These are phyloP conservation scores for Hemicentrotus pulcherrimus DNA, from an alignment of 35 echinoderm and acorn worm genomes.

Conservation along the genomic window DNA sequence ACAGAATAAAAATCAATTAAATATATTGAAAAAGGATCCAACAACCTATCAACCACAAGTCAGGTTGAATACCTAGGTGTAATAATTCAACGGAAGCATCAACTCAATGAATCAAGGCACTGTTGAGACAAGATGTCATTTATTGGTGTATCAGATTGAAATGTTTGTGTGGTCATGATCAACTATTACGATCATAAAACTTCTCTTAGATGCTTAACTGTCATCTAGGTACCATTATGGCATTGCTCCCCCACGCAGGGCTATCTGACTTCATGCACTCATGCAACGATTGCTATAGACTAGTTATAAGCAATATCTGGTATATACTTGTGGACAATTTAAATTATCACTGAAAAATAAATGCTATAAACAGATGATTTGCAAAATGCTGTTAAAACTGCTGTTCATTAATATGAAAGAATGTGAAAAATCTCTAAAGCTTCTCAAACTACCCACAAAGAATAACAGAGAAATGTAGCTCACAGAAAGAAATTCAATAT, in stretches of 20 bases:
- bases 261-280: neutral
- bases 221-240: neutral
- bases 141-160: slow-evolving; percentile 19
- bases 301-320: too few relatives aligned
- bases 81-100: neutral
- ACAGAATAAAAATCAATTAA: neutral
- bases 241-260: neutral
- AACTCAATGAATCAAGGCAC: neutral
- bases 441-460: too few relatives aligned
- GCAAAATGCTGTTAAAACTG: too few relatives aligned
- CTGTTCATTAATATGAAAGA: too few relatives aligned
- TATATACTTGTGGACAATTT: too few relatives aligned
- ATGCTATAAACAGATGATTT: too few relatives aligned
- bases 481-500: too few relatives aligned
- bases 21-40: neutral
- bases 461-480: too few relatives aligned
- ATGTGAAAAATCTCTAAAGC: too few relatives aligned
- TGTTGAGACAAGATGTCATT: neutral
- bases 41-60: neutral
- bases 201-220: neutral
- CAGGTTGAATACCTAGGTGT: neutral
- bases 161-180: slow-evolving; percentile 1
- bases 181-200: neutral
- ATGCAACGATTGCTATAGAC: too few relatives aligned
- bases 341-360: too few relatives aligned